A percentile compares a stretch with the other conserved stretches of the same genome.
Evolutionary conservation across 2,113 vertebrate species (phyloP).

Genomic region (Bostrychus sinensis): DNA sequence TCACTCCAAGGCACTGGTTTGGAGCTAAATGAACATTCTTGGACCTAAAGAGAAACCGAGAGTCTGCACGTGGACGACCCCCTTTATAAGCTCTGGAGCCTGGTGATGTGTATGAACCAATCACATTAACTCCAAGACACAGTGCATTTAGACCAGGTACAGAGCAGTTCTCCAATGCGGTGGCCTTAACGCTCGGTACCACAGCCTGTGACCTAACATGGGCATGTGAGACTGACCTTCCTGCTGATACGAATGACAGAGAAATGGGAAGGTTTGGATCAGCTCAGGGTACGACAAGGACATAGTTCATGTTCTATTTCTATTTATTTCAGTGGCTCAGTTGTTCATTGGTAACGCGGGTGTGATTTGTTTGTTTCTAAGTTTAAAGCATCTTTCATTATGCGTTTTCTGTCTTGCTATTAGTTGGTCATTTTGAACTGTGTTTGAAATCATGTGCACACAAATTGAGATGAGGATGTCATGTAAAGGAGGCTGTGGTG

Average conservation of each 20-base stretch:
- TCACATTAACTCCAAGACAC: constrained; percentile 6
- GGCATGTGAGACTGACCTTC: constrained; percentile 30
- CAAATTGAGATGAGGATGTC: constrained; percentile 34
- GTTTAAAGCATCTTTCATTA: constrained; percentile 4
- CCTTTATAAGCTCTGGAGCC: constrained; percentile 48
- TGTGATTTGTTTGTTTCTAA: constrained; percentile 10
- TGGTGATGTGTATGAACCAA: constrained; percentile 35
- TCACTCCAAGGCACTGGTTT: constrained; percentile 87
- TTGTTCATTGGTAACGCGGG: constrained; percentile 14
- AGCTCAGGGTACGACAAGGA: constrained; percentile 72
- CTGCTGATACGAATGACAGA: constrained; percentile 19
- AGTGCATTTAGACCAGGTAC: constrained; percentile 33
- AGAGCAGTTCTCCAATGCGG: constrained; percentile 37
- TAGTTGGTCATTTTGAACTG: neutral
- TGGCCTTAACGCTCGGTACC: constrained; percentile 65
- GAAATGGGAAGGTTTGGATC: constrained; percentile 42
- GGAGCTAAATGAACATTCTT: constrained; percentile 72
- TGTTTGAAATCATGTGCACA: constrained; percentile 7
- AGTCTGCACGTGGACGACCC: constrained; percentile 29
- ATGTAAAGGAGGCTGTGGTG: constrained; percentile 38
- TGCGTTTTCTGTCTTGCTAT: neutral
- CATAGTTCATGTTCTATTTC: constrained; percentile 38
- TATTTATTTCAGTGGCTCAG: constrained; percentile 32
- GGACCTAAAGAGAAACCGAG: neutral
- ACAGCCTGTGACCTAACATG: constrained; percentile 30